Percentiles rank a stretch among this genome's conserved stretches.
Evolutionary conservation across 2,113 vertebrate species (phyloP).

Genomic region (Hipposideros armiger): DNA sequence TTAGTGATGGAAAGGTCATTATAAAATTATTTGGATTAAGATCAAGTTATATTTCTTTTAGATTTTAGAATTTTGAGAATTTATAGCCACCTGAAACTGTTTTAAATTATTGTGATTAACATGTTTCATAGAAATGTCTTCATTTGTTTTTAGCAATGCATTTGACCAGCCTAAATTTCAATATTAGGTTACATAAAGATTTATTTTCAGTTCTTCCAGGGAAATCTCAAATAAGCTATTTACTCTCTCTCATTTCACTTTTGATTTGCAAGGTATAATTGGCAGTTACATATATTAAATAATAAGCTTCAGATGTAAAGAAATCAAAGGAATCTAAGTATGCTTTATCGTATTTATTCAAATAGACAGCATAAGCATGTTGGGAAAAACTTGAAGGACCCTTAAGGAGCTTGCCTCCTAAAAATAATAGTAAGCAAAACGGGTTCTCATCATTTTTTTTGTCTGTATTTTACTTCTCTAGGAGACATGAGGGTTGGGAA

Average conservation of each 20-base stretch:
- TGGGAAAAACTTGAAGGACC: neutral
- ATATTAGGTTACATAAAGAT: neutral
- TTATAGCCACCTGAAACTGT: neutral
- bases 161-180: conserved; percentile 37
- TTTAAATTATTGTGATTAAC: conserved; percentile 39
- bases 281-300: conserved; percentile 21
- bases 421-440: conserved; percentile 50
- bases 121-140: conserved; percentile 21
- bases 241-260: conserved; percentile 31
- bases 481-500: neutral
- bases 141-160: no score
- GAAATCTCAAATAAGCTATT: conserved; percentile 30
- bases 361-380: neutral
- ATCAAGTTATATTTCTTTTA: conserved; percentile 18
- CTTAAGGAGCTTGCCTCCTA: neutral
- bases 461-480: conserved; percentile 10
- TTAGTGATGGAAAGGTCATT: neutral
- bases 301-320: conserved; percentile 2
- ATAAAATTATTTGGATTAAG: conserved; percentile 25
- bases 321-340: conserved; percentile 36
- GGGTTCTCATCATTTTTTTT: neutral
- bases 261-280: conserved; percentile 37
- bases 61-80: conserved; percentile 8
- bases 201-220: conserved; percentile 21
- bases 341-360: conserved; percentile 57